Base-by-base conservation (phyloP, 2,113 vertebrate species). In the Tringa solitaria region DNA sequence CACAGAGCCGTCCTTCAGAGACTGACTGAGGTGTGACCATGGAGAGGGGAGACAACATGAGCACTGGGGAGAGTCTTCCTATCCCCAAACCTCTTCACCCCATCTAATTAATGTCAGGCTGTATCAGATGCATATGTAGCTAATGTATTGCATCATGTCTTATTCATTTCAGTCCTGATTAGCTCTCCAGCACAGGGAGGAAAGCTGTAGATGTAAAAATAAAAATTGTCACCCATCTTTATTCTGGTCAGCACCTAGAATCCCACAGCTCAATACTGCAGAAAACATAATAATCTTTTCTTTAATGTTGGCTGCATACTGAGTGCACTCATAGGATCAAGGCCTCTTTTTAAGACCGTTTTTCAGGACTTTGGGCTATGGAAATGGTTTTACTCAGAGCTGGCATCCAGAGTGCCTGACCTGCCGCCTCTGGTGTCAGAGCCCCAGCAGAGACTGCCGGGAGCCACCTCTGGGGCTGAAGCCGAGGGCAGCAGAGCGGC, bases 201-300 rank as follows among this genome's bases (percentile, higher is more conserved):
- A 94, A 89, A 95, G 56, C 92, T 85, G 70, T 83, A 93, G 89
- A 90, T 72, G 65, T 93, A 39, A 93, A 72, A 53, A 60, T 20
- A 22, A 63, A 91, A 95, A 91, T 48, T 84, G 72, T 90, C 93
- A 97, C 96, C 95, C 53, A n/a, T 93, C 94, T 97, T 94, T 97
- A 92, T 97, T 98, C 67, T 64, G 80, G 37, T 78, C 41, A 77
- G 41, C 46, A 22, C 87, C 95, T 92, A 91, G 61, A 84, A 84
- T 89, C 82, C 82, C 94, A 95, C 69, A 94, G 37, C 93, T 87
- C 80, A 84, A 94, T 95, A 86, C 59, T 79, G 53, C 89, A 93
- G 86, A 93, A 97, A 67, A 94, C 82, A 59, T 97, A 95, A 95
- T 94, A 96, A 89, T 93, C 45, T 97, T 97, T 97, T 88, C 64